Percentiles rank a stretch among this genome's conserved stretches.
These are phyloP conservation scores for Amblyjoppa proteus DNA, from an alignment of 2,888 invertebrate genomes.

Conservation along the genomic window DNA sequence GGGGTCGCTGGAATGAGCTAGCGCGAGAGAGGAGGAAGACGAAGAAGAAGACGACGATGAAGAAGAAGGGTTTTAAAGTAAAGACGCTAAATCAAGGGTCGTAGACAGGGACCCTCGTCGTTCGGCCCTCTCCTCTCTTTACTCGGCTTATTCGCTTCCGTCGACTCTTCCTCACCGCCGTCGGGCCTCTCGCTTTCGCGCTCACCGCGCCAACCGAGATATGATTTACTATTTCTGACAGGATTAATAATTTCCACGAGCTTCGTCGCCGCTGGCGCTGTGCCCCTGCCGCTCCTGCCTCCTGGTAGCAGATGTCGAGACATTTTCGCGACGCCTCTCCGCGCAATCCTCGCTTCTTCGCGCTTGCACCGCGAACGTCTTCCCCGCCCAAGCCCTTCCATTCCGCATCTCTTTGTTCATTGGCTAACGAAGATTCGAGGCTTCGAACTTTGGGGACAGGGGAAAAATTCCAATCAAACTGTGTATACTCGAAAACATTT, in stretches of 20 bases:
- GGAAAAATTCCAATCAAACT: neutral
- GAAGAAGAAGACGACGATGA: slow-evolving; percentile 22
- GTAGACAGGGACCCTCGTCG: slow-evolving; percentile 72
- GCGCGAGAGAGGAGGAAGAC: slow-evolving; percentile 7
- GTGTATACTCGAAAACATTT: neutral
- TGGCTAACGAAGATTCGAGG: neutral
- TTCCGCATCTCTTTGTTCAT: neutral
- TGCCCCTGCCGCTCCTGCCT: slow-evolving; percentile 53
- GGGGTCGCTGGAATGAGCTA: slow-evolving; percentile 35
- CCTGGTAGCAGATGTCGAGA: slow-evolving; percentile 83
- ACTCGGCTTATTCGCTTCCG: slow-evolving; percentile 57
- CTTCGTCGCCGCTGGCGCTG: slow-evolving; percentile 64
- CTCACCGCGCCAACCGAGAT: slow-evolving; percentile 65
- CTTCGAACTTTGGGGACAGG: neutral
- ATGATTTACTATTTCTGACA: slow-evolving; percentile 83
- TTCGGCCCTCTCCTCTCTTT: slow-evolving; percentile 53
- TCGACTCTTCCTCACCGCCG: slow-evolving; percentile 49
- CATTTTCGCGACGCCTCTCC: slow-evolving; percentile 75
- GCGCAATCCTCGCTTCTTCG: slow-evolving; percentile 49
- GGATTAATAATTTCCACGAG: slow-evolving; percentile 82
- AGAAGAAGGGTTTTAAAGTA: slow-evolving; percentile 74
- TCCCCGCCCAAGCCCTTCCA: neutral
- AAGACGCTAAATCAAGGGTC: slow-evolving; percentile 82
- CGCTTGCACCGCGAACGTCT: slow-evolving; percentile 18
- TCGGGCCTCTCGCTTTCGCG: slow-evolving; percentile 53